Base-by-base conservation (phyloP, 2,888 invertebrate genomes). In the Tiliacea citrago region DNA sequence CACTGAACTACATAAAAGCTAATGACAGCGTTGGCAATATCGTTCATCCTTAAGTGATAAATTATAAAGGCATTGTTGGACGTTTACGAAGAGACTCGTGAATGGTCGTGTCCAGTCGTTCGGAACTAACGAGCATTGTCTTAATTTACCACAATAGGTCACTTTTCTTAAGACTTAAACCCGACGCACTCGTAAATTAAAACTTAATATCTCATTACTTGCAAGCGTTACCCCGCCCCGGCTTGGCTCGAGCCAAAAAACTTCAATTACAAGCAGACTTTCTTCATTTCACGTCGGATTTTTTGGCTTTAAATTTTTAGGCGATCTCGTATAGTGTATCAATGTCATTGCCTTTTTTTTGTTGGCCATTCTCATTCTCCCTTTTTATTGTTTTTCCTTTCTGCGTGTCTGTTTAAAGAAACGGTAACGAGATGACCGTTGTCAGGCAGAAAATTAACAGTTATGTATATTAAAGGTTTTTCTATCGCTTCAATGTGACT, bases 121-220 rank as follows among this genome's bases (percentile, higher is more conserved):
- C 89, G 95, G 95, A 93, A 96, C 94, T 95, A 96, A 96, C 87
- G 89, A 90, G 93, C 94, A 92, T 96, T 96, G 96, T 96, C 96
- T 96, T 94, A 94, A 92, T 93, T 92, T 88, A 91, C 92, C 93
- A 95, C 94, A 96, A 96, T 95, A 95, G 96, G 94, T 95, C 94
- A 95, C 92, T 95, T 95, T 95, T 91, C 95, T 95, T 94, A 93
- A 94, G 95, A 93, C 91, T 92, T 90, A 92, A 93, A 92, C 93
- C 92, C 92, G 87, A 93, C 93, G 94, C 91, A 93, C 92, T 93
- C 95, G 94, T 96, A 95, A 95, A 95, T 96, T 96, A 91, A 93
- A 94, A 93, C 91, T 95, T 94, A 94, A 96, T 95, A 93, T 94
- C 95, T 94, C 96, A 94, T 96, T 96, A 95, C 94, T 95, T 94